phyloP scores from a whole-genome alignment of 2,797 vertebrate genomes.

The Mionectes olivaceus region DNA sequence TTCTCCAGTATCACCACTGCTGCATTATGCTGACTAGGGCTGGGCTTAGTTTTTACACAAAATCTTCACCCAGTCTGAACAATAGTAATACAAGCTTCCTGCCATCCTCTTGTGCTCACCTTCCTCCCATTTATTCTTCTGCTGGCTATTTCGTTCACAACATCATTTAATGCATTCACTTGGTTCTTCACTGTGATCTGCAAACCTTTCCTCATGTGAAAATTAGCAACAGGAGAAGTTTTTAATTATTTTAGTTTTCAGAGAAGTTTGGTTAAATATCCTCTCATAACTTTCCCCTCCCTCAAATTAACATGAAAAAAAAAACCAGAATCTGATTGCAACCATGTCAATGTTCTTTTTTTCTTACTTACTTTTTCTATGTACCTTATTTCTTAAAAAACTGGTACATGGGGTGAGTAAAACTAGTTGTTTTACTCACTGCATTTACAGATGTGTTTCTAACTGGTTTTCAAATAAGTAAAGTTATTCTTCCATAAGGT shows the following conservation, averaged over 20 bases:
- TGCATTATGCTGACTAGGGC: not conserved
- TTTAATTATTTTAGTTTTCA: not conserved
- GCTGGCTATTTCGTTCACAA: not conserved
- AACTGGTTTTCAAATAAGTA: not conserved
- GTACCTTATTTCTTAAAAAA: not conserved
- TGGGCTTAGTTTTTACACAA: not conserved
- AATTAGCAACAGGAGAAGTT: not conserved
- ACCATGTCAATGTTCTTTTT: not conserved
- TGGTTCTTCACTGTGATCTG: not conserved
- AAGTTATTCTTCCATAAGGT: not conserved
- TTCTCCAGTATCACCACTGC: not conserved
- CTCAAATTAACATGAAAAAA: not conserved
- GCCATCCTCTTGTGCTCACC: not conserved
- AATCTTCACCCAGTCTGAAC: not conserved
- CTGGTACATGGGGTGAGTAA: rapidly evolving
- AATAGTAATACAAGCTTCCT: not conserved
- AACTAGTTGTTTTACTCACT: not conserved
- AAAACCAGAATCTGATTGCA: not conserved
- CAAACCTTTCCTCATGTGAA: not conserved
- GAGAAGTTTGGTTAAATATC: not conserved
- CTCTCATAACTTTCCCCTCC: not conserved
- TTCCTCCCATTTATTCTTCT: not conserved
- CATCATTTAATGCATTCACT: not conserved
- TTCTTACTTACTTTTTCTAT: not conserved
- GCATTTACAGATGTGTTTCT: not conserved